Conservation (phyloP, 2,888 invertebrate genomes). For the Malachius bipustulatus region DNA sequence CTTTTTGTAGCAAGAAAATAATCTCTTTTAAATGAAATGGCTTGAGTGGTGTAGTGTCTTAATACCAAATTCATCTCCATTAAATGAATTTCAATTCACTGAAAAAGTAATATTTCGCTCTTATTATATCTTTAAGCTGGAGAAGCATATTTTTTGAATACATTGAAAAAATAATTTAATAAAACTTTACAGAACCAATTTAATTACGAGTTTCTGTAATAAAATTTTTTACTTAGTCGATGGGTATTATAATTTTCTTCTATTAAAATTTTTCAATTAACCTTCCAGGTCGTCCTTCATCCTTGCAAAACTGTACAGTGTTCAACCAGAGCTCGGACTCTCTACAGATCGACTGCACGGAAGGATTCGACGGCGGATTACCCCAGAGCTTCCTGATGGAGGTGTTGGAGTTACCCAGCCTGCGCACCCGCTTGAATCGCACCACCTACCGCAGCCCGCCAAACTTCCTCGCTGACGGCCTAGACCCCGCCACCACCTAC, state of each 20-base stretch:
- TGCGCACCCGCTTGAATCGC: constrained; percentile 49
- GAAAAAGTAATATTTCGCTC: too few species aligned
- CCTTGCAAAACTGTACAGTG: constrained; percentile 78
- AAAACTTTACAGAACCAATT: background rate
- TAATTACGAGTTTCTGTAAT: background rate
- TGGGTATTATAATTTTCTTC: too few species aligned
- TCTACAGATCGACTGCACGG: constrained; percentile 72
- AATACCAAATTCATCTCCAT: too few species aligned
- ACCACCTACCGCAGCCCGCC: constrained; percentile 49
- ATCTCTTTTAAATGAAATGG: too few species aligned
- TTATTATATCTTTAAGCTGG: too few species aligned
- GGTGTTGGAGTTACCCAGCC: constrained; percentile 57
- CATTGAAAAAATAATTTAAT: too few species aligned
- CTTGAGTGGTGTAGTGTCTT: too few species aligned
- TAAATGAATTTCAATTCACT: too few species aligned
- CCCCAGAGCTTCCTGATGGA: constrained; percentile 80
- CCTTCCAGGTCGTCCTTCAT: constrained; percentile 72
- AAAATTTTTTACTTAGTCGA: constrained; percentile 16
- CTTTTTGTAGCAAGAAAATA: too few species aligned
- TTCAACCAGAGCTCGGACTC: constrained; percentile 79
- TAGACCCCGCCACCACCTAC: constrained; percentile 65
- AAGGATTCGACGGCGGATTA: constrained; percentile 78
- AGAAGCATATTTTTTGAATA: too few species aligned
- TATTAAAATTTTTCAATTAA: too few species aligned
- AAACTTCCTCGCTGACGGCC: constrained; percentile 53